Evolutionary conservation across 2,797 vertebrate genomes (phyloP), one percentile per base, ranked within the genome.

Genomic region (Sebastes steindachneri): DNA sequence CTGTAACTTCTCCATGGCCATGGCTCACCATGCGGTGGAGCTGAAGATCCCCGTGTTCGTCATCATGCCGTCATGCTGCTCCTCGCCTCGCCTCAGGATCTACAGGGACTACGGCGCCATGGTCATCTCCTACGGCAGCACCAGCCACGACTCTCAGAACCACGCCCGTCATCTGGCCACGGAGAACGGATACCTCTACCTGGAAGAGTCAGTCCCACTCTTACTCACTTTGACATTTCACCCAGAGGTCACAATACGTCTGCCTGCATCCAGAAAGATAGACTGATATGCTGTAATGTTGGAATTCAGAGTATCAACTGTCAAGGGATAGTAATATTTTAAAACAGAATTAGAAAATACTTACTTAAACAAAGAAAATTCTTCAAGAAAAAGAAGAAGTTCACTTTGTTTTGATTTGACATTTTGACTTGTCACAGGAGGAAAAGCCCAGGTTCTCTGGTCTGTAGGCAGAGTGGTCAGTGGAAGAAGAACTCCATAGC

Each of bases 91-190:
- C 19, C 95, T 97, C 77, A 89, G 93, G 41, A 94, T 82, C 90
- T 98, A 97, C 95, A 95, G 97, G 3, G 97, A 98, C 33, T 97
- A 97, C 0, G 97, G 97, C 0, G 97, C 97, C 71, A 96, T 97
- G 97, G 97, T 98, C 21, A 96, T 98, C 69, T 96, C 96, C 58
- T 97, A 97, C 0, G 97, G 97, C 76, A 90, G 93, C 77, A 94
- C 95, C 0, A 73, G 88, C 2, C 94, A 77, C 7, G 97, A 98
- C 48, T 94, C 97, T 2, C 95, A 93, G 87, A 94, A 78, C 6
- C 97, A 98, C 0, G 97, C 97, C 0, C 92, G 94, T 19, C 95
- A 96, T 53, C 85, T 98, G 89, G 97, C 97, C 0, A 94, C 88
- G 53, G 96, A 98, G 83, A 97, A 97, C 1, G 93, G 95, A 31